These are phyloP conservation scores for Triplophysa dalaica DNA, from an alignment of 2,113 vertebrate species.

Conservation along the genomic window DNA sequence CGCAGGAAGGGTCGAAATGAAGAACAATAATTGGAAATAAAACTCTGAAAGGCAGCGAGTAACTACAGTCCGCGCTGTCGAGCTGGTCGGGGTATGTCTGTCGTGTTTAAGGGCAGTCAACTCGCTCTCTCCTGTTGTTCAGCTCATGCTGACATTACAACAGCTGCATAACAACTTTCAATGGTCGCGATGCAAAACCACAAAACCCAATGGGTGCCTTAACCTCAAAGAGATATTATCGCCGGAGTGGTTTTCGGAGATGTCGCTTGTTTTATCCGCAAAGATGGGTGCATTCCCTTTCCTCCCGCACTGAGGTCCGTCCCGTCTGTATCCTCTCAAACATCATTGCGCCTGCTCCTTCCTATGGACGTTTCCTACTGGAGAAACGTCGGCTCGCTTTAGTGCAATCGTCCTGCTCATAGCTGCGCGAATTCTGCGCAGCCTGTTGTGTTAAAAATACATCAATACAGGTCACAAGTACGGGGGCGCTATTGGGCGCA, in stretches of 20 bases:
- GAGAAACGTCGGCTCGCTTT: slow-evolving; percentile 40
- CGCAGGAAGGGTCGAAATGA: not conserved
- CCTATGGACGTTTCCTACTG: slow-evolving; percentile 61
- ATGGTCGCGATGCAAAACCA: slow-evolving; percentile 27
- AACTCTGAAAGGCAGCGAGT: slow-evolving; percentile 1
- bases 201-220: not conserved
- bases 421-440: slow-evolving; percentile 52
- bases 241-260: not conserved
- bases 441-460: not conserved
- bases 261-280: slow-evolving; percentile 19
- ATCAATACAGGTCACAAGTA: not conserved
- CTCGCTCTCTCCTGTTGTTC: slow-evolving; percentile 42
- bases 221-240: not conserved
- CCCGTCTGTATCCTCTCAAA: slow-evolving; percentile 57
- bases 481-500: slow-evolving; percentile 1
- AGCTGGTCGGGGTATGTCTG: slow-evolving; percentile 42
- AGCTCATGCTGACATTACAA: slow-evolving; percentile 52
- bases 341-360: slow-evolving; percentile 60
- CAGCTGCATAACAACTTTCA: slow-evolving; percentile 20
- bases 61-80: slow-evolving; percentile 14
- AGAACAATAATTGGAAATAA: not conserved
- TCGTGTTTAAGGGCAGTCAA: slow-evolving; percentile 39
- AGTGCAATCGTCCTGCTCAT: slow-evolving; percentile 16
- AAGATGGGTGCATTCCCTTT: slow-evolving; percentile 43
- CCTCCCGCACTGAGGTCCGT: slow-evolving; percentile 54